Conservation (phyloP, 2,888 invertebrate genomes). For the Heliconius cydno region DNA sequence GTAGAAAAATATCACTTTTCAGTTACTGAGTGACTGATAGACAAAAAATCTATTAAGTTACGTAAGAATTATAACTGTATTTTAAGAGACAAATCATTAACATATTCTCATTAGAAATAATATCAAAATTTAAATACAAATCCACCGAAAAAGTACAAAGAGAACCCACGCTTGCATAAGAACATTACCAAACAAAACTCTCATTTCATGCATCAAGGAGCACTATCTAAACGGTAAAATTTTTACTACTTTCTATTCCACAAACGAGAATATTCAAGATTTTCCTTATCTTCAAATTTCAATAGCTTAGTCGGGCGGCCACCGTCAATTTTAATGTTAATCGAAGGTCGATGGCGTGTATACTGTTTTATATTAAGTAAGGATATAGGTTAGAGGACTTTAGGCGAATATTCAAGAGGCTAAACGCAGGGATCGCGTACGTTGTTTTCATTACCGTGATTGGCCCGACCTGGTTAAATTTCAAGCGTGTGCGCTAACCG, state of each 20-base stretch:
- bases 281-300: constrained; percentile 36
- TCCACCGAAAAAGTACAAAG: background rate
- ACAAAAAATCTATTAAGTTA: background rate
- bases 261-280: constrained; percentile 19
- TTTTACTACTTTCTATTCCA: constrained; percentile 22
- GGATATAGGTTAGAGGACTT: constrained; percentile 64
- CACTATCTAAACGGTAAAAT: constrained; percentile 26
- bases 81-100: background rate
- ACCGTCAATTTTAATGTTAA: constrained; percentile 49
- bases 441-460: constrained; percentile 82
- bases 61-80: background rate
- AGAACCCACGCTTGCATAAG: constrained; percentile 2
- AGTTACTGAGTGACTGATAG: too few relatives aligned
- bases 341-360: constrained; percentile 54
- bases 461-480: constrained; percentile 76
- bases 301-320: constrained; percentile 33
- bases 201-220: constrained; percentile 23
- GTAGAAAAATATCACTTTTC: too few relatives aligned
- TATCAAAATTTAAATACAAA: background rate
- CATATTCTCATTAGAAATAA: background rate
- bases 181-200: background rate
- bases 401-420: constrained; percentile 75
- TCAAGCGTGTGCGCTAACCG: constrained; percentile 47
- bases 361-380: constrained; percentile 71
- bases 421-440: constrained; percentile 62